phyloP scores from a whole-genome alignment of 2,113 vertebrate species.

The Bucco capensis region DNA sequence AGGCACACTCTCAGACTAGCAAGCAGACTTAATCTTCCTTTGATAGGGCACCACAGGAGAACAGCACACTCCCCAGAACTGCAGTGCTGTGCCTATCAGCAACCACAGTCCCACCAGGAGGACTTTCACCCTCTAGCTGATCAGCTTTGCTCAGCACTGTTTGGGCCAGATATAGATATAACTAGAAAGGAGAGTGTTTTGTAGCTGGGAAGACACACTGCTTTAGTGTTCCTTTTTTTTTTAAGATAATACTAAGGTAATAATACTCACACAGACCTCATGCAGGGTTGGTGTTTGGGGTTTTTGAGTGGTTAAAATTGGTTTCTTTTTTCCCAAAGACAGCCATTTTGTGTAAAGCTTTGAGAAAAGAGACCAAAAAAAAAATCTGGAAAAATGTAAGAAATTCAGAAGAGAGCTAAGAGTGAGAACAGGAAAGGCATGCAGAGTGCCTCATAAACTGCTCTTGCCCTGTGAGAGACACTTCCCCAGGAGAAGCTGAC shows the following conservation, averaged over 20 bases:
- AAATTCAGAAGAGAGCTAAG: background rate
- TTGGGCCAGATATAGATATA: background rate
- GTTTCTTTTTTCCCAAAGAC: background rate
- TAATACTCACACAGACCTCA: background rate
- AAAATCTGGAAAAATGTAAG: background rate
- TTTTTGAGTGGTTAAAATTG: background rate
- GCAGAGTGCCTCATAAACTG: background rate
- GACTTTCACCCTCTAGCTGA: background rate
- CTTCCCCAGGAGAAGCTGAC: background rate
- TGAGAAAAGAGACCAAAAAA: background rate
- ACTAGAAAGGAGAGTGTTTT: background rate
- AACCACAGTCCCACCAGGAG: background rate
- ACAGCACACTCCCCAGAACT: fast-evolving
- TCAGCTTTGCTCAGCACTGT: background rate
- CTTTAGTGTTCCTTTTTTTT: background rate
- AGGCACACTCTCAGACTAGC: background rate
- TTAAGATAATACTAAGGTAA: background rate
- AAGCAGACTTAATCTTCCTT: background rate
- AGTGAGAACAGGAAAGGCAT: background rate
- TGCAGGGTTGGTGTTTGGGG: background rate
- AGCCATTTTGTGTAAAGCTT: background rate
- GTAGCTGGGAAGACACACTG: background rate
- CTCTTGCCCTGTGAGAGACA: background rate
- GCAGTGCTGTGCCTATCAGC: background rate
- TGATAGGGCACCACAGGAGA: background rate